Evolutionary conservation across 2,888 invertebrate species (phyloP).

Genomic region (Aporophyla lueneburgensis): DNA sequence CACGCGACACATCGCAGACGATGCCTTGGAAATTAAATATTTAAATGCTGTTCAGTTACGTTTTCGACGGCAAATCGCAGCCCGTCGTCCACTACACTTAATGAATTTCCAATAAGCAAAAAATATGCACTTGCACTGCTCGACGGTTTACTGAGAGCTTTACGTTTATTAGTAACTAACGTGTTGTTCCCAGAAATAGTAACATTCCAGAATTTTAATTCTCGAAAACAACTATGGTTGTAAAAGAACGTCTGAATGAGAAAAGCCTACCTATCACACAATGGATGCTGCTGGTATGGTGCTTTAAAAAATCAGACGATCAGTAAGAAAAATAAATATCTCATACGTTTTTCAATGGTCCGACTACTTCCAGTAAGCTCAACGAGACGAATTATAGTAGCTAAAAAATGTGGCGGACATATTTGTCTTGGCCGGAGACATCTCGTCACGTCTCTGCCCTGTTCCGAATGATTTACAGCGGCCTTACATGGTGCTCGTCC

Average conservation of each 20-base stretch:
- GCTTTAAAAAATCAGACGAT: slow-evolving; percentile 53
- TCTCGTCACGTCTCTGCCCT: slow-evolving; percentile 88
- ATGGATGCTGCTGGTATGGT: slow-evolving; percentile 4
- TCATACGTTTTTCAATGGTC: slow-evolving; percentile 73
- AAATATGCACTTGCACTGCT: slow-evolving; percentile 60
- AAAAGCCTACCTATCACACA: slow-evolving; percentile 29
- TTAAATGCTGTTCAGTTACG: slow-evolving; percentile 83
- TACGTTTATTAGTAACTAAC: not conserved
- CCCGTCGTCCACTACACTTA: slow-evolving; percentile 76
- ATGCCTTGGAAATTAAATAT: slow-evolving; percentile 81
- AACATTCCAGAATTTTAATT: not conserved
- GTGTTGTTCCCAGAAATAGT: not conserved
- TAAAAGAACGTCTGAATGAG: slow-evolving; percentile 31
- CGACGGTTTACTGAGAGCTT: slow-evolving; percentile 5
- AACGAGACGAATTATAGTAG: slow-evolving; percentile 83
- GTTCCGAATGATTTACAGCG: slow-evolving; percentile 89
- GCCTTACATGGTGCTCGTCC: slow-evolving; percentile 89
- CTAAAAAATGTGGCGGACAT: slow-evolving; percentile 86
- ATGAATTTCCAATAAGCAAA: slow-evolving; percentile 84
- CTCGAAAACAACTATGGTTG: not conserved
- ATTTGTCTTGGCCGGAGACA: slow-evolving; percentile 88
- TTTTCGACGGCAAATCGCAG: slow-evolving; percentile 83
- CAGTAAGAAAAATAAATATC: slow-evolving; percentile 69
- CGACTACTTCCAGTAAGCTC: slow-evolving; percentile 78
- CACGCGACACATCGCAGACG: slow-evolving; percentile 75